These are phyloP conservation scores for Oligia fasciuncula DNA, from an alignment of 2,888 invertebrate species.

Conservation along the genomic window DNA sequence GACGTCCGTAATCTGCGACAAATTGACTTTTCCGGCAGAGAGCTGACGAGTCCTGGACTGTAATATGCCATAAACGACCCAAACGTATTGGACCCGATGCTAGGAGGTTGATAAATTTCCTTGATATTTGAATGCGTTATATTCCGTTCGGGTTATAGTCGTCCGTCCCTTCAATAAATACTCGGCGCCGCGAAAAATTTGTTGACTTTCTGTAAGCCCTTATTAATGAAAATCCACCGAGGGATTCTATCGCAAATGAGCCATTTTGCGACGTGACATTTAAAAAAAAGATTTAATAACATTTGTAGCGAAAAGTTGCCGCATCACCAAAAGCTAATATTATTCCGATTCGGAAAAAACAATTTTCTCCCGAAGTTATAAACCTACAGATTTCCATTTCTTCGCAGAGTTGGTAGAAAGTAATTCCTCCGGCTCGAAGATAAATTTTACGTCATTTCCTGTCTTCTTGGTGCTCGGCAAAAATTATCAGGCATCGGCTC, in stretches of 20 bases:
- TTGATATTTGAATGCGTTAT: conserved; percentile 89
- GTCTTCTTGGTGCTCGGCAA: conserved; percentile 83
- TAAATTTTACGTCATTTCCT: conserved; percentile 89
- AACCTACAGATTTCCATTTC: conserved; percentile 88
- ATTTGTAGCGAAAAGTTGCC: conserved; percentile 78
- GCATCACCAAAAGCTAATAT: conserved; percentile 82
- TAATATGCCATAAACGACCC: conserved; percentile 88
- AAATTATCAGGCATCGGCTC: conserved; percentile 88
- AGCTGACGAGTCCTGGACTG: conserved; percentile 87
- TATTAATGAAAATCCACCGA: conserved; percentile 79
- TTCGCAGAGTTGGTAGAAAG: conserved; percentile 85
- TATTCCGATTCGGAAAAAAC: conserved; percentile 85
- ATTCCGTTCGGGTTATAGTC: conserved; percentile 82
- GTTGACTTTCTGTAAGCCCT: conserved; percentile 77
- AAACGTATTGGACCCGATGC: conserved; percentile 86
- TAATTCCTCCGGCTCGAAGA: conserved; percentile 87
- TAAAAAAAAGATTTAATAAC: conserved; percentile 76
- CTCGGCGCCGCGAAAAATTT: conserved; percentile 76
- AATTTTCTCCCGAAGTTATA: conserved; percentile 86
- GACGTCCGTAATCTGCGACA: conserved; percentile 85
- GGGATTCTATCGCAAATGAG: conserved; percentile 71
- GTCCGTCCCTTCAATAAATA: conserved; percentile 83
- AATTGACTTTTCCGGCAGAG: conserved; percentile 87
- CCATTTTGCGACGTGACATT: conserved; percentile 65
- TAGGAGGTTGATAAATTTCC: conserved; percentile 87